Evolutionary conservation across 2,797 vertebrate species (phyloP).

Genomic region (Ficedula albicollis): DNA sequence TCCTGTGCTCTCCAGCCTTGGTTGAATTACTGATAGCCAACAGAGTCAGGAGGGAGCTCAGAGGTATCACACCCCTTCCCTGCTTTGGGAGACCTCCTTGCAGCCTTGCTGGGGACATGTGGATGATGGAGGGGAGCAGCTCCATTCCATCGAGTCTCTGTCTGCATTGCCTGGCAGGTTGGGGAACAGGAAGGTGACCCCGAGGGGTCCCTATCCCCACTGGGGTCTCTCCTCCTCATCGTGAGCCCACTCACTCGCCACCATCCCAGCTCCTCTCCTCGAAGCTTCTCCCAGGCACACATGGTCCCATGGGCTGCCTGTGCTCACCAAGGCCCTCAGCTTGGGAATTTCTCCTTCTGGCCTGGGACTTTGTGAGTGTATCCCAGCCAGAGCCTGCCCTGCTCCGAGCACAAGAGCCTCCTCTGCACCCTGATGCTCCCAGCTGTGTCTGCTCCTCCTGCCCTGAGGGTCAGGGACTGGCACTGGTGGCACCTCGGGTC

Average conservation of each 20-base stretch:
- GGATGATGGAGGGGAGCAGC: fast-evolving
- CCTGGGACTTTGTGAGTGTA: background rate
- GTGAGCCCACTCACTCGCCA: fast-evolving
- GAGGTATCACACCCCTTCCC: background rate
- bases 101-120: fast-evolving
- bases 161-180: background rate
- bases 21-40: background rate
- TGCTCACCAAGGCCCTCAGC: background rate
- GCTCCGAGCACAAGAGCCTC: fast-evolving
- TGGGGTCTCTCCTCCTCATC: background rate
- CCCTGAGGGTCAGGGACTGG: background rate
- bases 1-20: background rate
- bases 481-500: background rate
- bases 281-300: fast-evolving
- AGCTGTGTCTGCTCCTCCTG: background rate
- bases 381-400: fast-evolving
- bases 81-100: background rate
- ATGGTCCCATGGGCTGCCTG: background rate
- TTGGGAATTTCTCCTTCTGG: background rate
- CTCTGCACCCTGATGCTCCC: background rate
- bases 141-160: background rate
- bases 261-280: background rate
- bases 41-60: background rate
- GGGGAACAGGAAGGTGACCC: background rate
- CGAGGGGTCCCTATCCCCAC: background rate